A percentile compares a stretch with the other conserved stretches of the same genome.
Conservation (phyloP, 35 echinoderm and acorn worm species). For the Lytechinus variegatus region DNA sequence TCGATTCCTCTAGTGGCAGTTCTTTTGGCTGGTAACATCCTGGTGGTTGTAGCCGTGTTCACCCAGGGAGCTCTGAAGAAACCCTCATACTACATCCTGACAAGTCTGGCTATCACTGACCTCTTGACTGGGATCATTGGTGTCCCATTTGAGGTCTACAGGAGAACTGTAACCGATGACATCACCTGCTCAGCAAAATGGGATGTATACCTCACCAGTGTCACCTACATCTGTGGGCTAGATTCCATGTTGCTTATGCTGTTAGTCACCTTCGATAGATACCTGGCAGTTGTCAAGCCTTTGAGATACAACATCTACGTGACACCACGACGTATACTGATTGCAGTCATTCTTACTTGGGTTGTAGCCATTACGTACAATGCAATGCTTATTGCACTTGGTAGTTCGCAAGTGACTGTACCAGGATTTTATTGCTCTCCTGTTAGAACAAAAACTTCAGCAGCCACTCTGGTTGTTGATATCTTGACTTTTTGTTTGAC, state of each 20-base stretch:
- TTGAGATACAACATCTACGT: slow-evolving; percentile 15
- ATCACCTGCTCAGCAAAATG: slow-evolving; percentile 43
- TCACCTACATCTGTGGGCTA: neutral
- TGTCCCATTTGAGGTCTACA: slow-evolving; percentile 42
- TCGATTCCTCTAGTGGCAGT: neutral
- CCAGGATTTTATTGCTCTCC: neutral
- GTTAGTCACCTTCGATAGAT: slow-evolving; percentile 49
- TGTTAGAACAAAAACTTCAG: neutral
- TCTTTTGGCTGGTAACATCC: slow-evolving; percentile 35
- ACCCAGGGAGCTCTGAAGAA: slow-evolving; percentile 45
- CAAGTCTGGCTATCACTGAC: slow-evolving; percentile 62
- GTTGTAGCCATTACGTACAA: neutral
- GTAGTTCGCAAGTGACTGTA: neutral
- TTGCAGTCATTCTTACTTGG: slow-evolving; percentile 4
- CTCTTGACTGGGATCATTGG: slow-evolving; percentile 49
- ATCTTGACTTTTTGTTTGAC: neutral
- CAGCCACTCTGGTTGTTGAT: neutral
- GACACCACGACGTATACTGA: neutral
- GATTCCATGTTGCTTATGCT: slow-evolving; percentile 57
- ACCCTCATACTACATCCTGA: slow-evolving; percentile 56
- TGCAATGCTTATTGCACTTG: neutral
- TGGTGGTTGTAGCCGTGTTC: slow-evolving; percentile 54
- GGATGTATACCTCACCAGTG: slow-evolving; percentile 18
- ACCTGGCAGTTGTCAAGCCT: slow-evolving; percentile 41
- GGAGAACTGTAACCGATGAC: slow-evolving; percentile 33